phyloP scores from a whole-genome alignment of 1,140 invertebrate genomes.

The Eufriesea mexicana region DNA sequence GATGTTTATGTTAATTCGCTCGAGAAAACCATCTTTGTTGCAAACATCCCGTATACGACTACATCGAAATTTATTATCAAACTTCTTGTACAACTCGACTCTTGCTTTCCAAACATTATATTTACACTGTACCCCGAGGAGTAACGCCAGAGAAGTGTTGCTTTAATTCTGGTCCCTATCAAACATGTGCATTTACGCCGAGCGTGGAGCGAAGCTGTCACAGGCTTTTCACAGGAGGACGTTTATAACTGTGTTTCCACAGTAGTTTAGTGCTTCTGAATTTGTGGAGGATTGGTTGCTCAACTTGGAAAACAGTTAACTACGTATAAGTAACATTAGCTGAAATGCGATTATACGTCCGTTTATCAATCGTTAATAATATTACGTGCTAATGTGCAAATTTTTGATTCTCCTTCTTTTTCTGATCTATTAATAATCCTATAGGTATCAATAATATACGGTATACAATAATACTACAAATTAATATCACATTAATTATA shows the following conservation, averaged over 20 bases:
- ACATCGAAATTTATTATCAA: not conserved
- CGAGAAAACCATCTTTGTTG: too few relatives aligned
- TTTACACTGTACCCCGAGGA: not conserved
- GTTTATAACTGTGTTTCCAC: conserved; percentile 11
- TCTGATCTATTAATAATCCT: too few relatives aligned
- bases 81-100: not conserved
- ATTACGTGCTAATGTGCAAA: not conserved
- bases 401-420: too few relatives aligned
- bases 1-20: too few relatives aligned
- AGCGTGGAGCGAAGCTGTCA: not conserved
- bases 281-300: not conserved
- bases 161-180: conserved; percentile 14
- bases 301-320: not conserved
- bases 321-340: not conserved
- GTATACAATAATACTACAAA: too few relatives aligned
- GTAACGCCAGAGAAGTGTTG: not conserved
- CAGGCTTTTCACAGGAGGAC: not conserved
- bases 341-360: not conserved
- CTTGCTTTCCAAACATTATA: not conserved
- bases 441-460: too few relatives aligned
- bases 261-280: conserved; percentile 4
- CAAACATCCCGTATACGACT: not conserved
- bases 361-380: not conserved
- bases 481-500: too few relatives aligned
- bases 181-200: conserved; percentile 4